Evolutionary conservation across 2,113 vertebrate genomes (phyloP), one percentile per base, ranked within the genome.

Genomic region (Calyptomena viridis): DNA sequence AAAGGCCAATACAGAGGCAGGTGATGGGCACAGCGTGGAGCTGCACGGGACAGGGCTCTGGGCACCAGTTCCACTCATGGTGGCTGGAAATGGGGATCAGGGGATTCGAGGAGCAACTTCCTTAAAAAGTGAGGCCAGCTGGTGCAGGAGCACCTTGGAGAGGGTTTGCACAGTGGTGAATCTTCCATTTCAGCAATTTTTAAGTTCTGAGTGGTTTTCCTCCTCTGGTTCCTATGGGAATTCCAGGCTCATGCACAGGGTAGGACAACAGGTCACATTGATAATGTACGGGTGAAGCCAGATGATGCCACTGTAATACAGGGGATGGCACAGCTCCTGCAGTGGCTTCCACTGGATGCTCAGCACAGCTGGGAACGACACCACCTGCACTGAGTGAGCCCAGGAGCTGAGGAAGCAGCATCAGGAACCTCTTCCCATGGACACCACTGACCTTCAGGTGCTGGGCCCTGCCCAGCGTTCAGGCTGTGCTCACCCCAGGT

Each of bases 351-450:
- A 66, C 46, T 21, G 84, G 39, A 12, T 50, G 33, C 67, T 82
- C 10, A 5, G 11, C 7, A 2, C 47, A 4, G 3, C 1, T 68
- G 62, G 47, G 60, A 71, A 39, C 2, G 12, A 28, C 2, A 0
- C 37, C 71, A 49, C 52, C 42, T 39, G 33, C 0, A 0, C 73
- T 50, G n/a, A 37, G n/a, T 2, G 50, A 67, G 30, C 39, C 58
- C 53, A 35, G 55, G 31, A 78, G 42, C 60, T 14, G 4, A 31
- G 53, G 44, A 81, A 30, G 5, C 3, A 30, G 5, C 3, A 1
- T 30, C 24, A 30, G 40, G 39, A 44, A 44, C 24, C 1, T 4
- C 83, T 78, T 77, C 66, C 82, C 39, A 31, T 6, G 1, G 58
- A 37, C 30, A 50, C 11, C 49, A 22, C 42, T 22, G 42, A 60